phyloP scores from a whole-genome alignment of 2,113 vertebrate genomes.

The Pseudonaja textilis region DNA sequence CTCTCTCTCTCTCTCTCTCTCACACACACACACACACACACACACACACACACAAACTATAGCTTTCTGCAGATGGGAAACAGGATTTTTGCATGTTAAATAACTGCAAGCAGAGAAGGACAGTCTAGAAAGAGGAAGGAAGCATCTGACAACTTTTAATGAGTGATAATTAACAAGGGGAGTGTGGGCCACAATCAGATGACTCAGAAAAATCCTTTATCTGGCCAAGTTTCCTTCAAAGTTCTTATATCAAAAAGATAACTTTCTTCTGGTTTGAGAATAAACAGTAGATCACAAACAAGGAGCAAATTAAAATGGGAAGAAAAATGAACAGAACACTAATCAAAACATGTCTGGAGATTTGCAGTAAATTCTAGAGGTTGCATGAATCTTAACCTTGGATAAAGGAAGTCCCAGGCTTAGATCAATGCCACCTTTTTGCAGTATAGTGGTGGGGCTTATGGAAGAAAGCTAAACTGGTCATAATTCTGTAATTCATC shows the following conservation, averaged over 20 bases:
- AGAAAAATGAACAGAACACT: background rate
- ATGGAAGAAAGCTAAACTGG: background rate
- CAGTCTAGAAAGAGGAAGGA: constrained; percentile 17
- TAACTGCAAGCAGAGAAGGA: background rate
- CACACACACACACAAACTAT: background rate
- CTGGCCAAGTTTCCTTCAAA: constrained; percentile 18
- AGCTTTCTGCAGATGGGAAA: background rate
- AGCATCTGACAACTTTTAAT: constrained; percentile 20
- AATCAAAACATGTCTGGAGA: background rate
- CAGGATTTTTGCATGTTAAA: background rate
- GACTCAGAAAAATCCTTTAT: constrained; percentile 21
- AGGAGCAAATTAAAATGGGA: background rate
- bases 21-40: background rate
- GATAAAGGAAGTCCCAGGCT: background rate
- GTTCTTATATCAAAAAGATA: background rate
- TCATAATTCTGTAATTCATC: background rate
- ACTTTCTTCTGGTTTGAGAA: background rate
- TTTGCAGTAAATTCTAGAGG: background rate
- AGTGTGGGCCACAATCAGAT: background rate
- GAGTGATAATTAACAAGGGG: constrained; percentile 22
- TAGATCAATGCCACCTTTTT: background rate
- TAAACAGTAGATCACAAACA: background rate
- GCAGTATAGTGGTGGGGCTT: background rate
- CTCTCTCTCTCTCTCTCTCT: background rate
- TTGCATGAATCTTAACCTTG: background rate